Percentiles rank a stretch among this genome's conserved stretches.
phyloP scores from a whole-genome alignment of 2,113 vertebrate genomes.

The Crotophaga sulcirostris region DNA sequence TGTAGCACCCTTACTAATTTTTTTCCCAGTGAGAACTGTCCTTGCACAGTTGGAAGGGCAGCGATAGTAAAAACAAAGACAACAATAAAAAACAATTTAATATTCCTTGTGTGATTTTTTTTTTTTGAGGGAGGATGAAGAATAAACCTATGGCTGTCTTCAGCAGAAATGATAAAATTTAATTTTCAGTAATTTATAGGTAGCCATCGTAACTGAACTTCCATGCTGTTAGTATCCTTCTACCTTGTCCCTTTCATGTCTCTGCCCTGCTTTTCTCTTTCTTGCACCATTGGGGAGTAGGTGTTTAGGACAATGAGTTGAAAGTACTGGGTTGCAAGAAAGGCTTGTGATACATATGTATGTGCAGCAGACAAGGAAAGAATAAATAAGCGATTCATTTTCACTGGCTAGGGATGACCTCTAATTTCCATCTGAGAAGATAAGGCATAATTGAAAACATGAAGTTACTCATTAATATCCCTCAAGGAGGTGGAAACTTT shows the following conservation, averaged over 20 bases:
- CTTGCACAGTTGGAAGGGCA: conserved; percentile 42
- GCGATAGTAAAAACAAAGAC: conserved; percentile 10
- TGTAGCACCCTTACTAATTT: background rate
- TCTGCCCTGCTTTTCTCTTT: background rate
- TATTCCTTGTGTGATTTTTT: background rate
- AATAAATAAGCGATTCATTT: conserved; percentile 37
- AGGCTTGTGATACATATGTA: background rate
- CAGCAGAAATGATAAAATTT: background rate
- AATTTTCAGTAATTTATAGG: background rate
- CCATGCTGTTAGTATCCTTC: background rate
- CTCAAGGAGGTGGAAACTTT: conserved; percentile 31
- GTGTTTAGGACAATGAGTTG: background rate
- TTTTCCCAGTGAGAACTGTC: conserved; percentile 2
- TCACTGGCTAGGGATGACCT: conserved; percentile 4
- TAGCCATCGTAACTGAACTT: background rate
- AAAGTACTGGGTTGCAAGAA: background rate
- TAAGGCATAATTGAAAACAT: conserved; percentile 28
- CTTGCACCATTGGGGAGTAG: background rate
- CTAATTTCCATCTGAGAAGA: conserved; percentile 23
- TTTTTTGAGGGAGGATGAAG: background rate
- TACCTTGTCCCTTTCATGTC: background rate
- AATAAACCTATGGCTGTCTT: background rate
- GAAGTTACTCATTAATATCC: conserved; percentile 55
- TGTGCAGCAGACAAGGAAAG: background rate
- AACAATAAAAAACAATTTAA: background rate